Percentiles rank a stretch among this genome's conserved stretches.
Evolutionary conservation across 1,140 invertebrate species (phyloP).

Genomic region (Drosophila sp.): DNA sequence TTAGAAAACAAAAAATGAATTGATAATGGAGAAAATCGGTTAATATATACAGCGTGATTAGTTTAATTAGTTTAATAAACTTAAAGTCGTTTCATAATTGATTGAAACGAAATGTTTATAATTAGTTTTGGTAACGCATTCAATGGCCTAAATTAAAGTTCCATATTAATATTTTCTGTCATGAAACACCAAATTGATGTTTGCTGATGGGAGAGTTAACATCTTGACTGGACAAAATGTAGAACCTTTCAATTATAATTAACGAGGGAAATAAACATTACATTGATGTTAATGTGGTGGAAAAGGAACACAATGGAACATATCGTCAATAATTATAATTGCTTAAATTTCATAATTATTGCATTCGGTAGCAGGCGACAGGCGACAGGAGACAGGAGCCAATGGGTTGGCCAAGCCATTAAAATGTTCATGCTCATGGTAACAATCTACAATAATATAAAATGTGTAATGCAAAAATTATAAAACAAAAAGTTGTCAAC

Average conservation of each 20-base stretch:
- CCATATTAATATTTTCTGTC: too few relatives aligned
- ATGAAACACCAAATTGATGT: too few relatives aligned
- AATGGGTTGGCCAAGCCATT: not conserved
- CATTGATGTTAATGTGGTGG: too few relatives aligned
- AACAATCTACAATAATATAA: conserved; percentile 16
- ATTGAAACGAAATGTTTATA: too few relatives aligned
- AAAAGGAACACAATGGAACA: conserved; percentile 7
- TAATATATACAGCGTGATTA: too few relatives aligned
- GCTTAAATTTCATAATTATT: conserved; percentile 22
- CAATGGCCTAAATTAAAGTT: too few relatives aligned
- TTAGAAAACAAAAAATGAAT: too few relatives aligned
- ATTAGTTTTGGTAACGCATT: too few relatives aligned
- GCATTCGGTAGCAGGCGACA: not conserved
- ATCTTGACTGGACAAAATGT: not conserved
- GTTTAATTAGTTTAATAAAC: too few relatives aligned
- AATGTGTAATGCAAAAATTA: conserved; percentile 11
- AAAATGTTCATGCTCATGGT: conserved; percentile 9
- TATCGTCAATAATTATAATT: conserved; percentile 20
- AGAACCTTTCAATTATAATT: conserved; percentile 3
- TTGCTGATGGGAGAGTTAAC: too few relatives aligned
- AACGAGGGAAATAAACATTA: not conserved
- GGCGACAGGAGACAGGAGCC: not conserved
- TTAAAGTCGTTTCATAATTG: too few relatives aligned
- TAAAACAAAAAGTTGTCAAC: conserved; percentile 22
- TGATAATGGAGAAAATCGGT: too few relatives aligned